phyloP scores from a whole-genome alignment of 1,140 invertebrate genomes.

The Drusus annulatus region DNA sequence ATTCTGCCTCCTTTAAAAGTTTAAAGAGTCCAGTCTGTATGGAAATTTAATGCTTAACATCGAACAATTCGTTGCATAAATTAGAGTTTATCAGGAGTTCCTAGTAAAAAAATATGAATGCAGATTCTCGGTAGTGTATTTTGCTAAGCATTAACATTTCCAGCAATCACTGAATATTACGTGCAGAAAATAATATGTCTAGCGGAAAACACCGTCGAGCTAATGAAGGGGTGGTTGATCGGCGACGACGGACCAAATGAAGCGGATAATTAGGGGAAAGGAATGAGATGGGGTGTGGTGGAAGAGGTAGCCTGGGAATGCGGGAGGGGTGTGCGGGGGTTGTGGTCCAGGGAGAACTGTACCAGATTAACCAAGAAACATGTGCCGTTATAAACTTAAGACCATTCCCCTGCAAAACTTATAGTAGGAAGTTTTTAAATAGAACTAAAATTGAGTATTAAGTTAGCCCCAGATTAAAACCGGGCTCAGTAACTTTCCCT shows the following conservation, averaged over 20 bases:
- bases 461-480: slow-evolving; percentile 26
- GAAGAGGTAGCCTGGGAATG: background rate
- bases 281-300: background rate
- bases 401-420: slow-evolving; percentile 12
- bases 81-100: no score
- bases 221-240: slow-evolving; percentile 14
- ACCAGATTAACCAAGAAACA: slow-evolving; percentile 41
- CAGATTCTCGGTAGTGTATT: background rate
- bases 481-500: background rate
- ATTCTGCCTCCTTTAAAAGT: no score
- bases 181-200: slow-evolving; percentile 3
- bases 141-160: background rate
- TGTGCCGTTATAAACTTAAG: slow-evolving; percentile 43
- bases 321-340: background rate
- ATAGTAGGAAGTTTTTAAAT: slow-evolving; percentile 43
- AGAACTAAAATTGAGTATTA: slow-evolving; percentile 44
- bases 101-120: no score
- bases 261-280: slow-evolving; percentile 25
- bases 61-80: no score
- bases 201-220: slow-evolving; percentile 24
- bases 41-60: no score
- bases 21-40: no score
- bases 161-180: slow-evolving; percentile 17
- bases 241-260: slow-evolving; percentile 27
- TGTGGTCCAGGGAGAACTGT: background rate